These are phyloP conservation scores for Lagodon rhomboides DNA, from an alignment of 2,797 vertebrate genomes.

Conservation along the genomic window DNA sequence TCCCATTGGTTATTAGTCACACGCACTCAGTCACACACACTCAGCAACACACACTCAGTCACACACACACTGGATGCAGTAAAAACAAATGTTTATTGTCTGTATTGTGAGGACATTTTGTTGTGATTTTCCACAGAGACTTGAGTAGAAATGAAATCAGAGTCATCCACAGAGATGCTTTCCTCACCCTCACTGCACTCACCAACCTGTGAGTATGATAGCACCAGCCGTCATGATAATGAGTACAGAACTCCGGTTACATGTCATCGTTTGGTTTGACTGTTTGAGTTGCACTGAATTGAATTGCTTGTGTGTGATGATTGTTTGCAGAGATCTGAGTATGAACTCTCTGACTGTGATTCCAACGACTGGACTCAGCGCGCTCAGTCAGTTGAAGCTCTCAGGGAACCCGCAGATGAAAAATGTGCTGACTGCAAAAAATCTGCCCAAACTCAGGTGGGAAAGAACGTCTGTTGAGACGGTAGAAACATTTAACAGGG, in stretches of 20 bases:
- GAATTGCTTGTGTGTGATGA: conserved; percentile 15
- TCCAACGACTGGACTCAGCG: conserved; percentile 89
- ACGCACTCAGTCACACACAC: not conserved
- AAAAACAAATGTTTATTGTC: conserved; percentile 7
- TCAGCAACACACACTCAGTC: conserved; percentile 7
- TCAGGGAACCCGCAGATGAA: conserved; percentile 93
- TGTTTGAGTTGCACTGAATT: not conserved
- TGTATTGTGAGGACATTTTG: conserved; percentile 25
- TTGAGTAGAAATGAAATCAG: conserved; percentile 94
- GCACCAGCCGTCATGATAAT: too few relatives aligned
- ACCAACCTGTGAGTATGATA: conserved; percentile 93
- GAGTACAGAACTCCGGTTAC: not conserved
- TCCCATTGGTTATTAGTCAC: not conserved
- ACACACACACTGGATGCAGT: not conserved
- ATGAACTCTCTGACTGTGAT: conserved; percentile 91
- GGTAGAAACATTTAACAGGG: not conserved
- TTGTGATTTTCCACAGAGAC: conserved; percentile 87
- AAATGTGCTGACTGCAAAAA: conserved; percentile 89
- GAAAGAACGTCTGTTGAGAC: not conserved
- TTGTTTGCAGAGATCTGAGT: conserved; percentile 91
- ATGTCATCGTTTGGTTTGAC: not conserved
- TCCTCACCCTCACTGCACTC: conserved; percentile 89
- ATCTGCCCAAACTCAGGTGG: conserved; percentile 94
- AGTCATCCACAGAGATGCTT: conserved; percentile 92
- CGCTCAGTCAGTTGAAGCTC: conserved; percentile 94